Evolutionary conservation across 2,113 vertebrate genomes (phyloP).

Genomic region (Psilopogon haemacephalus): DNA sequence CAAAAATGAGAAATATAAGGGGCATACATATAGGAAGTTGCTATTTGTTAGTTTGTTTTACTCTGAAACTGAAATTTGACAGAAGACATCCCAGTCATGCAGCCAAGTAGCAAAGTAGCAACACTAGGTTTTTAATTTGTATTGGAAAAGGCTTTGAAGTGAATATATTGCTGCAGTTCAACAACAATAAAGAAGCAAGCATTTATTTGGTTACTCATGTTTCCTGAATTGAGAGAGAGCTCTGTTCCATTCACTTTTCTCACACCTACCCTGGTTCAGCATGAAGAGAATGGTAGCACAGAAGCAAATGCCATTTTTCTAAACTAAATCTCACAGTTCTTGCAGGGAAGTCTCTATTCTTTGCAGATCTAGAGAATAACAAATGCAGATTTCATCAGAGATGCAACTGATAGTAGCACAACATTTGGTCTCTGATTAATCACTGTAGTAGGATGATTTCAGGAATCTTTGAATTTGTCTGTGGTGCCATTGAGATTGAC

Average conservation of each 20-base stretch:
- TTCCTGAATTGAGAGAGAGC: background rate
- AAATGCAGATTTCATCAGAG: conserved; percentile 48
- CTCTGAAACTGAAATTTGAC: too few relatives aligned
- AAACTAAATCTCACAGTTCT: background rate
- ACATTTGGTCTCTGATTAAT: conserved; percentile 46
- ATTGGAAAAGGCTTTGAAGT: background rate
- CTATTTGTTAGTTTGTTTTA: too few relatives aligned
- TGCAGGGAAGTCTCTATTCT: background rate
- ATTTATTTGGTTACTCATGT: background rate
- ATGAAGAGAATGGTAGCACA: background rate
- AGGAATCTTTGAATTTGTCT: conserved; percentile 3
- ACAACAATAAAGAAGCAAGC: background rate
- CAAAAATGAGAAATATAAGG: too few relatives aligned
- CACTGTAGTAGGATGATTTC: conserved; percentile 11
- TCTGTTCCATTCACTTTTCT: background rate
- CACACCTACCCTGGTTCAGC: background rate
- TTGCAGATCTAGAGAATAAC: conserved; percentile 16
- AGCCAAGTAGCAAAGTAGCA: too few relatives aligned
- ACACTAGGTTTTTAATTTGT: too few relatives aligned
- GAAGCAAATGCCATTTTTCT: background rate
- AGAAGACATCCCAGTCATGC: too few relatives aligned
- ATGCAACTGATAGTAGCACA: conserved; percentile 13
- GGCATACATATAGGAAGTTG: too few relatives aligned
- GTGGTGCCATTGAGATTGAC: background rate
- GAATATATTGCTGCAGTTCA: background rate